phyloP scores from a whole-genome alignment of 2,113 vertebrate genomes.

The Zingel zingel region DNA sequence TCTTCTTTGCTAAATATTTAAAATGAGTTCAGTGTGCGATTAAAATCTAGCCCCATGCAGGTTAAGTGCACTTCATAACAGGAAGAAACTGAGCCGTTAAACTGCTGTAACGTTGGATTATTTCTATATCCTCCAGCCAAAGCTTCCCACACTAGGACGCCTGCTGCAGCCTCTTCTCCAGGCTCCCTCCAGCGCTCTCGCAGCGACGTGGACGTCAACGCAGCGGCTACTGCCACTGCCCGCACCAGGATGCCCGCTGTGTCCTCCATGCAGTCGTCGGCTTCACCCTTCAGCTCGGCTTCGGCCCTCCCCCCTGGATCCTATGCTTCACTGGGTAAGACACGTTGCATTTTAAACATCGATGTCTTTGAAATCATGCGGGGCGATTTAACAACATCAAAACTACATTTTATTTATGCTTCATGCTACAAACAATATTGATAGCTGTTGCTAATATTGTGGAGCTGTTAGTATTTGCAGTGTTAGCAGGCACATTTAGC shows the following conservation, averaged over 20 bases:
- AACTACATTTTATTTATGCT: too few species aligned
- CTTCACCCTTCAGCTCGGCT: constrained; percentile 87
- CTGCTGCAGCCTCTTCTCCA: constrained; percentile 59
- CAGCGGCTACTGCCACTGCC: constrained; percentile 84
- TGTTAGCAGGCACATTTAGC: too few species aligned
- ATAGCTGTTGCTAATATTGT: too few species aligned
- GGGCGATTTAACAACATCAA: too few species aligned
- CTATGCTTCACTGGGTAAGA: constrained; percentile 91
- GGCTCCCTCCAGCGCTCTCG: constrained; percentile 92
- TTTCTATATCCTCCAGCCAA: constrained; percentile 60
- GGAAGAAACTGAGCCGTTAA: too few species aligned
- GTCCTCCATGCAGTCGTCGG: constrained; percentile 80
- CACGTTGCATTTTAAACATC: too few species aligned
- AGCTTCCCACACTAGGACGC: constrained; percentile 72
- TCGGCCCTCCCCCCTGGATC: constrained; percentile 90
- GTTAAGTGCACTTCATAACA: background rate
- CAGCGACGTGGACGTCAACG: constrained; percentile 95
- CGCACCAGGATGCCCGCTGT: constrained; percentile 88
- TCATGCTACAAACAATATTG: too few species aligned
- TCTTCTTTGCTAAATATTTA: background rate
- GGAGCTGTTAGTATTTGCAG: too few species aligned
- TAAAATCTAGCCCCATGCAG: too few species aligned
- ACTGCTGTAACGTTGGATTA: background rate
- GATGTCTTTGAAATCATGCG: too few species aligned
- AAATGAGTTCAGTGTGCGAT: background rate